phyloP scores from a whole-genome alignment of 2,888 invertebrate genomes.

The Neoscelio sp. region DNA sequence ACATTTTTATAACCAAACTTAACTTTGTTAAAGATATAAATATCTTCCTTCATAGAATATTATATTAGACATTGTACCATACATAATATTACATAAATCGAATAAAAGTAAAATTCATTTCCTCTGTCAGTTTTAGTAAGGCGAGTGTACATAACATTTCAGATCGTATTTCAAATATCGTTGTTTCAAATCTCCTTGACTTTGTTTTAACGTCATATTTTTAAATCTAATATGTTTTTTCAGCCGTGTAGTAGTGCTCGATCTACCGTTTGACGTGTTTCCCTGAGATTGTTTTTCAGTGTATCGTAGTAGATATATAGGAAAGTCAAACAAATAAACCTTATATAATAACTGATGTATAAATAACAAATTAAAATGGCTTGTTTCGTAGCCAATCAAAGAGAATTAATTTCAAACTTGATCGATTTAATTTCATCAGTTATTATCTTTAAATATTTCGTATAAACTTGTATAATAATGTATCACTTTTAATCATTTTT shows the following conservation, averaged over 20 bases:
- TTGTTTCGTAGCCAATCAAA: too few species aligned
- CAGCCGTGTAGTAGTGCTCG: slow-evolving; percentile 1
- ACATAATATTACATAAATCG: not conserved
- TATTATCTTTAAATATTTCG: too few species aligned
- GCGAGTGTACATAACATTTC: not conserved
- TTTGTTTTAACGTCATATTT: slow-evolving; percentile 14
- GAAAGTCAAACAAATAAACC: not conserved
- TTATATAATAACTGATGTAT: too few species aligned
- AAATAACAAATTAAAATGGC: too few species aligned
- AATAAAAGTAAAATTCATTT: slow-evolving; percentile 10
- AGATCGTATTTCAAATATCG: slow-evolving; percentile 8
- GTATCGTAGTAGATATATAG: not conserved
- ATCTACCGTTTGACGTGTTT: not conserved
- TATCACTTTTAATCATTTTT: too few species aligned
- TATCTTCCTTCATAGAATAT: not conserved
- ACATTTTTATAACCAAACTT: not conserved
- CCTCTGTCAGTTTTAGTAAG: not conserved
- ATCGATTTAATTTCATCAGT: too few species aligned
- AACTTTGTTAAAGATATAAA: not conserved
- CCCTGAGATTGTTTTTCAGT: not conserved
- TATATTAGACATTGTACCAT: not conserved
- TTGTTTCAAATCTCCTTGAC: slow-evolving; percentile 11
- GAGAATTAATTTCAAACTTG: too few species aligned
- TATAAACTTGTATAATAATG: too few species aligned
- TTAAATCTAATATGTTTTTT: slow-evolving; percentile 18